Evolutionary conservation across 1,140 invertebrate genomes (phyloP), one percentile per base, ranked within the genome.

Genomic region (Drosophila gunungcola): DNA sequence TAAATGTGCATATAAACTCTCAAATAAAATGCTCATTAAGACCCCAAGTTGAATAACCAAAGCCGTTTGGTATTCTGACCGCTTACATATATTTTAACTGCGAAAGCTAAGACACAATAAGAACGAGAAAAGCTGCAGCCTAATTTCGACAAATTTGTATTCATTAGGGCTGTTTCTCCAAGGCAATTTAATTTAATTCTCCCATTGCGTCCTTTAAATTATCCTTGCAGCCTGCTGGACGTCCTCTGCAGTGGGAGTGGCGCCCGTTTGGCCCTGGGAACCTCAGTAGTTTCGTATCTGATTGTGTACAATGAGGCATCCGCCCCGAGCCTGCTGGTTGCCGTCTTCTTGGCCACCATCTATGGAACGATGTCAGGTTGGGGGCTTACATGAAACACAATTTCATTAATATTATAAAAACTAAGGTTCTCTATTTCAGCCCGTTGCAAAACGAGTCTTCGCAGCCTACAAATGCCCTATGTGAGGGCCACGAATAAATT

Each of bases 401-500:
- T 6, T 12, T 7, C 5, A 6, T 11, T 10, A 58, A 34, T 48
- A 29, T 3, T 38, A n/a, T 41, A 9, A 13, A 34, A n/a, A 34
- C 12, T 38, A 39, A 45, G 21, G 5, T 12, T 7, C 4, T 13
- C 29, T 39, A 0, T 13, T 41, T 6, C 48, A 92, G 91, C 86
- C 0, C 72, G 75, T 16, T 92, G 91, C 58, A 92, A 92, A 39
- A 78, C 79, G 5, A 89, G 84, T 39, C 29, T 92, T 29, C 79
- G 89, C 10, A 73, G 90, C 62, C 68, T 92, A 27, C 91, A 92
- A 63, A 91, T 92, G 54, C 78, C 91, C 4, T 92, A 92, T 68
- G 83, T 92, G 48, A 80, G 92, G 10, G 92, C 91, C 21, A 92
- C 90, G 6, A 92, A 92, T 12, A 92, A 92, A 74, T 90, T 91